phyloP scores from a whole-genome alignment of 1,140 invertebrate species.

The Babylonia areolata region DNA sequence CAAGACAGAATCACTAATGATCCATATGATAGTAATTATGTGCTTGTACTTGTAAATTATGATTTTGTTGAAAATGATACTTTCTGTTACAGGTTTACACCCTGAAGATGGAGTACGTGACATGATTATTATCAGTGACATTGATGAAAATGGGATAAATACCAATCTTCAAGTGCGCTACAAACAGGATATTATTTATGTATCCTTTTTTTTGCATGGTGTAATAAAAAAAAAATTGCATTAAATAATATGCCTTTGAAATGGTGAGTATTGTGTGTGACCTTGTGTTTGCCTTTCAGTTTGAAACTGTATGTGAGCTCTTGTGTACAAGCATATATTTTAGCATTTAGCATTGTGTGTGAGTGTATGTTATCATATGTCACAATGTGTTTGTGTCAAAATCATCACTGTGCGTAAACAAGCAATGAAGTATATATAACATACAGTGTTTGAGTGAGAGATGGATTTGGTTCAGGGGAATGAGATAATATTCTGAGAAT shows the following conservation, averaged over 20 bases:
- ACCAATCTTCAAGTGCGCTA: conserved; percentile 91
- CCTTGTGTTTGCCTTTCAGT: background rate
- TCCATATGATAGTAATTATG: no score
- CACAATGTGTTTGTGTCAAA: no score
- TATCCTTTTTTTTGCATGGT: conserved; percentile 78
- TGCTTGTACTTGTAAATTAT: no score
- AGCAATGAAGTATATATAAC: no score
- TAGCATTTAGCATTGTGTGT: background rate
- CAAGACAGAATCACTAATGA: no score
- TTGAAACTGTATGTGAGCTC: no score
- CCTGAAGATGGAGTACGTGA: conserved; percentile 81
- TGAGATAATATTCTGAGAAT: no score
- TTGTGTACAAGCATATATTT: no score
- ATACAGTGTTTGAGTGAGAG: no score
- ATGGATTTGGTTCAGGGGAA: no score
- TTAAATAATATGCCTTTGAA: background rate
- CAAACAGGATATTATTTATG: conserved; percentile 90
- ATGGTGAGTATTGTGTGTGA: background rate
- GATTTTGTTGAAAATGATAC: no score
- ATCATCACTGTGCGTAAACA: no score
- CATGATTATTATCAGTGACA: conserved; percentile 95
- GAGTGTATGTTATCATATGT: background rate
- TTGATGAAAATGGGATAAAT: conserved; percentile 94
- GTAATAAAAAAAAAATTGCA: background rate
- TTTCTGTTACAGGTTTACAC: conserved; percentile 59